These are phyloP conservation scores for Lingula anatina DNA, from an alignment of 2,888 invertebrate genomes.

Conservation along the genomic window DNA sequence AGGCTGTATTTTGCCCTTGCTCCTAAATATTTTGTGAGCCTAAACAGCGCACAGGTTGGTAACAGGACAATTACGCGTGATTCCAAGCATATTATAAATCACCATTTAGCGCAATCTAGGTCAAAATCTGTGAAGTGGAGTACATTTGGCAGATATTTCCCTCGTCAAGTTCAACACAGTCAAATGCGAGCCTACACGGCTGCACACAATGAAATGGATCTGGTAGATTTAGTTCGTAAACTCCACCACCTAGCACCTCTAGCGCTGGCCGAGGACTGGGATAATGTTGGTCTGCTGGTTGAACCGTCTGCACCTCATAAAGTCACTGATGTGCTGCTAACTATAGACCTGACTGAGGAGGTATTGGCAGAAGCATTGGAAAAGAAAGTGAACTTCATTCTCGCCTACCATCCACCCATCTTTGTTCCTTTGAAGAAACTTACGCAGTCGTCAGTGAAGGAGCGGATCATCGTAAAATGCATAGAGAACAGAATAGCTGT, in stretches of 20 bases:
- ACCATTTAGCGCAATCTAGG: too few species aligned
- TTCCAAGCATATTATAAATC: too few species aligned
- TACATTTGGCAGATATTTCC: too few species aligned
- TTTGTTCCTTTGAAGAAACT: conserved; percentile 78
- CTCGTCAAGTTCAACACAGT: too few species aligned
- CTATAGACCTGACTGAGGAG: conserved; percentile 86
- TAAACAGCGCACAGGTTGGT: too few species aligned
- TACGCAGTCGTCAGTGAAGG: conserved; percentile 64
- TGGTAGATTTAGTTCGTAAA: conserved; percentile 17
- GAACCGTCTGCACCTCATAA: conserved; percentile 63
- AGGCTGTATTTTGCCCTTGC: too few species aligned
- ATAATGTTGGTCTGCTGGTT: conserved; percentile 87
- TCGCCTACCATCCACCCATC: conserved; percentile 95
- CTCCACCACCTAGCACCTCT: conserved; percentile 32
- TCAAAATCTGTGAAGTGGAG: too few species aligned
- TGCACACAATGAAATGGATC: conserved; percentile 14
- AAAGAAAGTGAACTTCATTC: conserved; percentile 68
- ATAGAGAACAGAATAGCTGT: conserved; percentile 79
- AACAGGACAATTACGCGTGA: too few species aligned
- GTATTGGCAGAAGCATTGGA: conserved; percentile 73
- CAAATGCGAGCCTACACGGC: neutral
- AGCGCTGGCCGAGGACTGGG: conserved; percentile 74
- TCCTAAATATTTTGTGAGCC: too few species aligned
- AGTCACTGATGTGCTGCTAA: conserved; percentile 66
- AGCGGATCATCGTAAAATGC: conserved; percentile 73